A percentile compares a stretch with the other conserved stretches of the same genome.
Conservation (phyloP, 2,888 invertebrate species). For the Lepidonotus clava region DNA sequence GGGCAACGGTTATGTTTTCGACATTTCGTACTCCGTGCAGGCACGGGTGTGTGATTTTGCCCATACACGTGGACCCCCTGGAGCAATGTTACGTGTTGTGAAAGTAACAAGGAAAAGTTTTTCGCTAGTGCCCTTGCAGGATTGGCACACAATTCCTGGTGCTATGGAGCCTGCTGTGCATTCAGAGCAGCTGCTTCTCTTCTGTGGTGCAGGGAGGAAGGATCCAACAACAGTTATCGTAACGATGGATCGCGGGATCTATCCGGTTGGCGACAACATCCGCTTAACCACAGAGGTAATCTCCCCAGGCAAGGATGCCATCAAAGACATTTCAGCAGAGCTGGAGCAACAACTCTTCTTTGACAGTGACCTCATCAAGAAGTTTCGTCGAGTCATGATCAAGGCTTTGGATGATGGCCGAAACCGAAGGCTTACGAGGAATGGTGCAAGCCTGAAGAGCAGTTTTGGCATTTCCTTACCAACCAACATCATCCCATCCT, state of each 20-base stretch:
- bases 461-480: conserved; percentile 70
- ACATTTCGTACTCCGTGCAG: conserved; percentile 71
- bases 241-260: conserved; percentile 70
- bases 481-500: conserved; percentile 70
- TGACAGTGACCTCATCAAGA: conserved; percentile 65
- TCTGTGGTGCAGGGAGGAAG: conserved; percentile 65
- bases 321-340: conserved; percentile 57
- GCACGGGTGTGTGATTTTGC: conserved; percentile 74
- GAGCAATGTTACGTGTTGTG: conserved; percentile 67
- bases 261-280: conserved; percentile 74
- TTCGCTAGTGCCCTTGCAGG: conserved; percentile 69
- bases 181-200: conserved; percentile 70
- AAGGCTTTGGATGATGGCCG: conserved; percentile 57
- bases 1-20: conserved; percentile 69
- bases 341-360: conserved; percentile 58
- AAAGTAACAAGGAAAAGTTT: conserved; percentile 69
- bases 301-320: conserved; percentile 11
- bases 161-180: conserved; percentile 70
- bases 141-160: conserved; percentile 69
- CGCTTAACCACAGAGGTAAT: conserved; percentile 67
- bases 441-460: conserved; percentile 13
- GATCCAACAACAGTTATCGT: conserved; percentile 66
- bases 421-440: background rate
- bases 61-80: conserved; percentile 49
- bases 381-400: conserved; percentile 54